Base-by-base conservation (phyloP, 2,113 vertebrate genomes). In the Cardinalis cardinalis region DNA sequence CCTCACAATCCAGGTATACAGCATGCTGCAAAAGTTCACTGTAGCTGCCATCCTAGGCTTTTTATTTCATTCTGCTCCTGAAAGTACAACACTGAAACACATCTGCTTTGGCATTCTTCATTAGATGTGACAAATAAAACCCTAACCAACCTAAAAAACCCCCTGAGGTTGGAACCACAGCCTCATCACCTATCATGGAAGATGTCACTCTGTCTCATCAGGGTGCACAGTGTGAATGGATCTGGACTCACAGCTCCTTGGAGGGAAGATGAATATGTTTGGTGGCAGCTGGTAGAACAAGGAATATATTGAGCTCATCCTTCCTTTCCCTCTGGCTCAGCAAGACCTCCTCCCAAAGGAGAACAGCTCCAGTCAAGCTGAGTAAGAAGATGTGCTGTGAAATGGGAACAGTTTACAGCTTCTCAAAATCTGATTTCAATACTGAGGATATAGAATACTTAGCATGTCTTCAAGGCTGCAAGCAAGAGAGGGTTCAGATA, bases 271-370 rank as follows among this genome's bases (percentile, higher is more conserved):
- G 82, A 93, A 80, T 85, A 90, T 1, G 13, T 46, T 87, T 87
- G 81, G 78, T 73, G 60, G 92, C 95, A 96, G 95, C 89, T 95
- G 93, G 91, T 89, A 82, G 71, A 89, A 84, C 25, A 89, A 88
- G 82, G 56, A 94, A 92, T 89, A 75, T 72, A 92, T 53, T 77
- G 87, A 89, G 51, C 64, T 90, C 60, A 85, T 89, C 44, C 60
- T 85, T 70, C 63, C 68, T 76, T 87, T 82, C 63, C 71, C 78
- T 87, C 74, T 87, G 91, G 81, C 87, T 89, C 77, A 75, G 38
- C 87, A 91, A 93, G 70, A 40, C 43, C 71, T 84, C 34, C 36
- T 87, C 89, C 64, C 91, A 82, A 65, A 92, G 91, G 87, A 94
- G 55, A 96, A 63, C 68, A 75, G 58, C 43, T 85, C 46, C 40